Evolutionary conservation across 2,888 invertebrate species (phyloP).

Genomic region (Standfussiana lucernea): DNA sequence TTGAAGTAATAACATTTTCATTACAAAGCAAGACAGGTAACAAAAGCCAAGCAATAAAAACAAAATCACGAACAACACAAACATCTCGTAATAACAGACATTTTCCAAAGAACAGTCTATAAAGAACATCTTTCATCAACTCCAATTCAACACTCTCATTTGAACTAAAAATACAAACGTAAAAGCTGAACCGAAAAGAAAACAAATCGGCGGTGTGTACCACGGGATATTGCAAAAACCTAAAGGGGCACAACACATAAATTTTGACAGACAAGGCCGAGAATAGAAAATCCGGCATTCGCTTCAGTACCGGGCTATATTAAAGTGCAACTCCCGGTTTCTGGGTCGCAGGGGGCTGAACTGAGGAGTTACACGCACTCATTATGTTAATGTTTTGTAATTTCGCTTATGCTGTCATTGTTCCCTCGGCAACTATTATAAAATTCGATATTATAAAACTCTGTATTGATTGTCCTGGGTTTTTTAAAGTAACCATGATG

Average conservation of each 20-base stretch:
- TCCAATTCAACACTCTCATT: conserved; percentile 50
- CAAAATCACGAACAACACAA: conserved; percentile 31
- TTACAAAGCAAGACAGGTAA: neutral
- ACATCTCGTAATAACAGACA: conserved; percentile 48
- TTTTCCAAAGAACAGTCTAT: conserved; percentile 30
- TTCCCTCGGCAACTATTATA: conserved; percentile 3
- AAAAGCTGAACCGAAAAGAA: conserved; percentile 51
- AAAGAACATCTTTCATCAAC: conserved; percentile 45
- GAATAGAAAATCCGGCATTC: conserved; percentile 68
- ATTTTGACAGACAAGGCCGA: conserved; percentile 64
- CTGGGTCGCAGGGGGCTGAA: conserved; percentile 65
- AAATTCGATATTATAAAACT: too few species aligned
- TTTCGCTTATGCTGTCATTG: conserved; percentile 35
- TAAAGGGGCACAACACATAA: conserved; percentile 64
- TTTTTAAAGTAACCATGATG: neutral
- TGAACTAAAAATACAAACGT: conserved; percentile 54
- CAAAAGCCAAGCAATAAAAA: conserved; percentile 15
- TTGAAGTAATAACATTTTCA: neutral
- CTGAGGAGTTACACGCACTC: conserved; percentile 63
- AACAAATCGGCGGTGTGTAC: conserved; percentile 46
- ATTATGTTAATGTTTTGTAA: conserved; percentile 59
- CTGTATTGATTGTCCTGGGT: neutral
- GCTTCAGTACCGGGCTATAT: conserved; percentile 63
- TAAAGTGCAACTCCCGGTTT: conserved; percentile 67
- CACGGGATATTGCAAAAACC: conserved; percentile 65